A percentile compares a stretch with the other conserved stretches of the same genome.
Evolutionary conservation across 2,888 invertebrate species (phyloP).

Genomic region (Plagodis pulveraria): DNA sequence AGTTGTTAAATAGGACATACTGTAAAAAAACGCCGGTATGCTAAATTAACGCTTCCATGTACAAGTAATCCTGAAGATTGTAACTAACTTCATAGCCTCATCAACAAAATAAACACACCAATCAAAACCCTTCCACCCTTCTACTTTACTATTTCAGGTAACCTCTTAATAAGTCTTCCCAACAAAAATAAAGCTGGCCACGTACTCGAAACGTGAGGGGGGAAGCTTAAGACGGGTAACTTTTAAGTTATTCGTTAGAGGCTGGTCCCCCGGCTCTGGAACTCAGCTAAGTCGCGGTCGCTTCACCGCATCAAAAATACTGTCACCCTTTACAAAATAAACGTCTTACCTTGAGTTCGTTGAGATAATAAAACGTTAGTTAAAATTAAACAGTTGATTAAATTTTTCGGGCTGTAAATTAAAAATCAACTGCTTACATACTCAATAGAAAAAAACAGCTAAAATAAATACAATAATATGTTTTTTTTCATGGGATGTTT

Average conservation of each 20-base stretch:
- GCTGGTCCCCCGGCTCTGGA: slow-evolving; percentile 45
- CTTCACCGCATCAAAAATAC: slow-evolving; percentile 58
- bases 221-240: slow-evolving; percentile 45
- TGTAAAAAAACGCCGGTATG: no score
- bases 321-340: slow-evolving; percentile 45
- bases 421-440: no score
- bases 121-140: slow-evolving; percentile 25
- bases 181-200: slow-evolving; percentile 49
- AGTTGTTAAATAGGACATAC: no score
- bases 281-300: slow-evolving; percentile 56
- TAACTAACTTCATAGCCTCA: neutral
- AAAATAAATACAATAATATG: no score
- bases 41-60: neutral
- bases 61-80: neutral
- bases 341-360: slow-evolving; percentile 34
- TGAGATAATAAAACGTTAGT: slow-evolving; percentile 5
- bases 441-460: no score
- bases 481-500: no score
- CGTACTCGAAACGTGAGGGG: slow-evolving; percentile 50
- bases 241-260: slow-evolving; percentile 59
- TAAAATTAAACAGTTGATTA: slow-evolving; percentile 9
- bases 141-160: slow-evolving; percentile 21
- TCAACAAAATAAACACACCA: slow-evolving; percentile 18
- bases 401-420: no score
- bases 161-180: slow-evolving; percentile 21